These are phyloP conservation scores for Macroteleia sp. DNA, from an alignment of 2,888 invertebrate species.

Conservation along the genomic window DNA sequence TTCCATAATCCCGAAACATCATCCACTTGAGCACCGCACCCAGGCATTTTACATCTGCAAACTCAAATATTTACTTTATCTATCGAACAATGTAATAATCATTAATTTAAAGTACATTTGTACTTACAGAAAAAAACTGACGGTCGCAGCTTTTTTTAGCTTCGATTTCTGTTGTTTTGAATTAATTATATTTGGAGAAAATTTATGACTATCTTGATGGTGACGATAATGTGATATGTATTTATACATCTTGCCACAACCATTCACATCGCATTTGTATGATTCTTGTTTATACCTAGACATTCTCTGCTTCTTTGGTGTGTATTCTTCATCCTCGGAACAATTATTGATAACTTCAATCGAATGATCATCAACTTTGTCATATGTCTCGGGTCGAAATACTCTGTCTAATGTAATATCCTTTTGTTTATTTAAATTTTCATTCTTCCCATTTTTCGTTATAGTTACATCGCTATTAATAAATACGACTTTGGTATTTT, in stretches of 20 bases:
- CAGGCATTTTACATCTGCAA: constrained; percentile 81
- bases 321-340: constrained; percentile 82
- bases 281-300: constrained; percentile 82
- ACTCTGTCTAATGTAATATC: constrained; percentile 79
- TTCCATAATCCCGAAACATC: constrained; percentile 81
- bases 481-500: constrained; percentile 75
- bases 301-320: constrained; percentile 82
- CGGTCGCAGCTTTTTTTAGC: constrained; percentile 78
- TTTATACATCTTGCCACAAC: constrained; percentile 82
- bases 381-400: constrained; percentile 74
- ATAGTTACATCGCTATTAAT: constrained; percentile 78
- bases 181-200: constrained; percentile 71
- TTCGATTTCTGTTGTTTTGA: constrained; percentile 75
- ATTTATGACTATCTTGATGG: constrained; percentile 82
- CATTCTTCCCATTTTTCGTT: constrained; percentile 75
- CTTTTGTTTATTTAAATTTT: constrained; percentile 73
- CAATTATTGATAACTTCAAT: constrained; percentile 75
- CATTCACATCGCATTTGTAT: constrained; percentile 80
- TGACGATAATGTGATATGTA: constrained; percentile 82
- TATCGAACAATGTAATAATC: no score
- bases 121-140: constrained; percentile 82
- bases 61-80: no score
- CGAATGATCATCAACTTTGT: constrained; percentile 73
- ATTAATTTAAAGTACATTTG: no score
- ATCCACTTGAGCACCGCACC: constrained; percentile 80